phyloP scores from a whole-genome alignment of 2,113 vertebrate species.

The Delphinus delphis region DNA sequence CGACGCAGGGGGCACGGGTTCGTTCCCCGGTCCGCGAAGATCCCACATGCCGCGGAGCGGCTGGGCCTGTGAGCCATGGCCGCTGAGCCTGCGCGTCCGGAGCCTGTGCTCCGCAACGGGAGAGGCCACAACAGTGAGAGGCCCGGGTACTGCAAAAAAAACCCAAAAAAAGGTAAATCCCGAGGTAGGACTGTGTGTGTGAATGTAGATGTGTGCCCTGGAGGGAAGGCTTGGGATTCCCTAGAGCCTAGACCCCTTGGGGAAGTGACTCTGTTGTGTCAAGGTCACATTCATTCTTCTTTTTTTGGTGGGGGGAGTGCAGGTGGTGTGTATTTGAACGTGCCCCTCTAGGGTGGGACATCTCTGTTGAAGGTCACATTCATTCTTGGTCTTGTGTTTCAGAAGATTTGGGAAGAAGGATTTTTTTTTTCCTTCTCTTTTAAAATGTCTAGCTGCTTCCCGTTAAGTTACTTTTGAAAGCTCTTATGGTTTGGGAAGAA shows the following conservation, averaged over 20 bases:
- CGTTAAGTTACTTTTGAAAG: slow-evolving; percentile 65
- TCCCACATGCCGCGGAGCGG: no score
- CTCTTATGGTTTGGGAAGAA: slow-evolving; percentile 30
- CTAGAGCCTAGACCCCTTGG: neutral
- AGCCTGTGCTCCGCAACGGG: no score
- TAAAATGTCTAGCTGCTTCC: slow-evolving; percentile 45
- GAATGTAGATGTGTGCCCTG: neutral
- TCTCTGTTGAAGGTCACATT: neutral
- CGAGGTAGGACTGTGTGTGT: neutral
- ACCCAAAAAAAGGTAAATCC: neutral
- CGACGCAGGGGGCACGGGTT: no score
- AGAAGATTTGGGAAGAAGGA: slow-evolving; percentile 57
- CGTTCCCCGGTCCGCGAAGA: no score
- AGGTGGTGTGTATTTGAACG: no score
- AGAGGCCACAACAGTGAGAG: no score
- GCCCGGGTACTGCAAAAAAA: no score
- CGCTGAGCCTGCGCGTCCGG: no score
- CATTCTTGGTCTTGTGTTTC: slow-evolving; percentile 41
- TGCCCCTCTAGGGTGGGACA: no score
- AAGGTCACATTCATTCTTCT: slow-evolving; percentile 28
- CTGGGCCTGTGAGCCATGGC: no score
- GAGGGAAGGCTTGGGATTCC: neutral
- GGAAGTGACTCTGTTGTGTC: neutral
- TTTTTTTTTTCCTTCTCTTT: neutral
- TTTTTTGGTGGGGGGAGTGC: no score